Conservation (phyloP, 2,888 invertebrate genomes). For the Cylindroiulus punctatus region DNA sequence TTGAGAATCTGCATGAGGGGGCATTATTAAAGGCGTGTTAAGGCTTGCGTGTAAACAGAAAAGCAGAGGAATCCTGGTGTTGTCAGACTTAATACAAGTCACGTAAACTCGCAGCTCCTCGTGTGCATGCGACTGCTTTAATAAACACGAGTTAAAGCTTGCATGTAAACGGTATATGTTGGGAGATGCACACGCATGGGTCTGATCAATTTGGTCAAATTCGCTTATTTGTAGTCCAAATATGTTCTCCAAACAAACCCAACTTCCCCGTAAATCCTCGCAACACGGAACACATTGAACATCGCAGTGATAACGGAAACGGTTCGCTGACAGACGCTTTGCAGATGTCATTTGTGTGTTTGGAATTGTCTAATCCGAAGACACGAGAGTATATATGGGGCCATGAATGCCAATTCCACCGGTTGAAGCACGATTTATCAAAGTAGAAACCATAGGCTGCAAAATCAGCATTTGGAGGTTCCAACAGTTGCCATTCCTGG, state of each 20-base stretch:
- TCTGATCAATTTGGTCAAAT: background rate
- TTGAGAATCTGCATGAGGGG: too few species aligned
- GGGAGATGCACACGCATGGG: background rate
- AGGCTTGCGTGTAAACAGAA: too few species aligned
- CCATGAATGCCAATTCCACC: background rate
- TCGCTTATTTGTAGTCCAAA: background rate
- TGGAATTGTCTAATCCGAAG: slow-evolving; percentile 15
- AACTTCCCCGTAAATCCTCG: background rate
- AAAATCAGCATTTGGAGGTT: background rate
- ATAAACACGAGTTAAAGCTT: too few species aligned
- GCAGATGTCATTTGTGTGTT: slow-evolving; percentile 45
- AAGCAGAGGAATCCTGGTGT: too few species aligned
- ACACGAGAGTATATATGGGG: background rate
- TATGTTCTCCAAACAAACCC: background rate
- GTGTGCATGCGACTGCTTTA: too few species aligned
- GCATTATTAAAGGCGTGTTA: too few species aligned
- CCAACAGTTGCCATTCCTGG: background rate
- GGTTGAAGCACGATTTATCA: background rate
- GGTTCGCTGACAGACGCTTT: slow-evolving; percentile 26
- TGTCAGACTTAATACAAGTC: too few species aligned
- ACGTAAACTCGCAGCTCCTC: too few species aligned
- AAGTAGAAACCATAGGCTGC: background rate
- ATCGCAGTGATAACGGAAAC: slow-evolving; percentile 35
- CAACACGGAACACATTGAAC: background rate
- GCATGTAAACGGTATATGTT: too few species aligned